A percentile compares a stretch with the other conserved stretches of the same genome.
Conservation (phyloP, 2,113 vertebrate species). For the Neopipo cinnamomea region DNA sequence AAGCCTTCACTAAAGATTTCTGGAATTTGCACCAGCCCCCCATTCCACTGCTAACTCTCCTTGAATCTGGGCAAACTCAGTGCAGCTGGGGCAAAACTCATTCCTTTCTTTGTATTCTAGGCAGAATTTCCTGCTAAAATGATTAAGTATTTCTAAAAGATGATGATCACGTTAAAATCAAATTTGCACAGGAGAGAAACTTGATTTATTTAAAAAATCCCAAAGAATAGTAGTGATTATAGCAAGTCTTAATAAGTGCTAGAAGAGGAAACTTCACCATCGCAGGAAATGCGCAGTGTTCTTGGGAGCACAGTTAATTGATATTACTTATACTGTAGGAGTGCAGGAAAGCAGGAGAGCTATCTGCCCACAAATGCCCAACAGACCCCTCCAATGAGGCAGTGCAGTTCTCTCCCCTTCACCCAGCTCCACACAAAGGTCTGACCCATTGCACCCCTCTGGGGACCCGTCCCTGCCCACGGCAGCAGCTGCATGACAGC, state of each 20-base stretch:
- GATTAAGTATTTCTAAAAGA: background rate
- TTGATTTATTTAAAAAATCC: background rate
- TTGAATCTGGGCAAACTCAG: background rate
- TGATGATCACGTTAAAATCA: background rate
- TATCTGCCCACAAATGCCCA: background rate
- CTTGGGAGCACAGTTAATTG: background rate
- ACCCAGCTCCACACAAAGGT: background rate
- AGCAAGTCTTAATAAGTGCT: background rate
- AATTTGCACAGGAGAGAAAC: background rate
- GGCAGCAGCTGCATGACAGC: background rate
- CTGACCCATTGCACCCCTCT: background rate
- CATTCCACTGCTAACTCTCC: background rate
- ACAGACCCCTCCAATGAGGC: accelerated
- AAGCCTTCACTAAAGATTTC: background rate
- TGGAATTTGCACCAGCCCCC: background rate
- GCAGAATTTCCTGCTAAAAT: background rate
- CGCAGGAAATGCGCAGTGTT: background rate
- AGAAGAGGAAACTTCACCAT: background rate
- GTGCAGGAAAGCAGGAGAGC: background rate
- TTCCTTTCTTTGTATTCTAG: background rate
- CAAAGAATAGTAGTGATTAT: background rate
- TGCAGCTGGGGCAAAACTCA: background rate
- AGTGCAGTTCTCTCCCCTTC: background rate
- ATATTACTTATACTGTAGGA: background rate
- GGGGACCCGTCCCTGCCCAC: background rate